Evolutionary conservation across 2,113 vertebrate species (phyloP).

Genomic region (Varanus salvator): DNA sequence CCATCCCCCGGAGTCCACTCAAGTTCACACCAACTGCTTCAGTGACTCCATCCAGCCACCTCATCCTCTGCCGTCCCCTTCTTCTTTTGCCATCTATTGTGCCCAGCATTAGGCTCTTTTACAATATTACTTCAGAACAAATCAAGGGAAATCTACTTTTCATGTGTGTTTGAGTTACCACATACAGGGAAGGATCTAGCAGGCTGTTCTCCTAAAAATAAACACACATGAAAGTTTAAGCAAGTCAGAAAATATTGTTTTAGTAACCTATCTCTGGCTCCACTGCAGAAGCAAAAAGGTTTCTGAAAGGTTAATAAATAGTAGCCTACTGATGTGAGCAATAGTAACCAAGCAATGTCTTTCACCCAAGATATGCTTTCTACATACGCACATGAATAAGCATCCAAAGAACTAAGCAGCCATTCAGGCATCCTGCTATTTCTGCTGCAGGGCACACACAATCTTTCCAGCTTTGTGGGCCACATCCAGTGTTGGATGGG

Average conservation of each 20-base stretch:
- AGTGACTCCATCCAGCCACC: too few relatives aligned
- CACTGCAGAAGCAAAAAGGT: not conserved
- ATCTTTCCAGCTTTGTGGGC: too few relatives aligned
- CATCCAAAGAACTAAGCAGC: not conserved
- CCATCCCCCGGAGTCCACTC: too few relatives aligned
- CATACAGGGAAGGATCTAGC: not conserved
- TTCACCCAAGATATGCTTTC: not conserved
- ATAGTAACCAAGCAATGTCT: not conserved
- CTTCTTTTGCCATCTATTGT: too few relatives aligned
- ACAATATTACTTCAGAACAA: slow-evolving; percentile 20
- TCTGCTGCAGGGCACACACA: not conserved
- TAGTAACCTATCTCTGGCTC: slow-evolving; percentile 3
- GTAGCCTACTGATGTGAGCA: not conserved
- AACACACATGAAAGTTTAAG: not conserved
- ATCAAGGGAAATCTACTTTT: slow-evolving; percentile 39
- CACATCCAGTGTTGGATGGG: too few relatives aligned
- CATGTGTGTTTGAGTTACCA: slow-evolving; percentile 20
- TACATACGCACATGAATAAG: not conserved
- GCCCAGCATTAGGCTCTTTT: too few relatives aligned
- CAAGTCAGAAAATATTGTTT: slow-evolving; percentile 27
- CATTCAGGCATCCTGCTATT: not conserved
- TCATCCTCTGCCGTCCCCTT: too few relatives aligned
- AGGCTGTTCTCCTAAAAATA: not conserved
- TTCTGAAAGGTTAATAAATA: slow-evolving; percentile 1
- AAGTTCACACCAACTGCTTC: too few relatives aligned